Evolutionary conservation across 2,797 vertebrate species (phyloP).

Genomic region (Ptychadena robeensis): DNA sequence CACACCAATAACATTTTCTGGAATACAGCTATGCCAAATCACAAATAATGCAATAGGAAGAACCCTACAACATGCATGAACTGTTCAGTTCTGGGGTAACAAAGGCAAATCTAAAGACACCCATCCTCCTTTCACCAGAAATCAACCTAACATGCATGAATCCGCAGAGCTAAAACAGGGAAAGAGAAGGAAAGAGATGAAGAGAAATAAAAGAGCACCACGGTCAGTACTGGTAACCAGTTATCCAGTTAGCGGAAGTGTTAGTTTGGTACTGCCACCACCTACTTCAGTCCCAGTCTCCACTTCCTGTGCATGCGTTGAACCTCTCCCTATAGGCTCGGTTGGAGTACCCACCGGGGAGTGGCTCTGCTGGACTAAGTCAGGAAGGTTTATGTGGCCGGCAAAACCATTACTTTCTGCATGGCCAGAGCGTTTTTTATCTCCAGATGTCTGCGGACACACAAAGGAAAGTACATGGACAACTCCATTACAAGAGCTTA

Average conservation of each 20-base stretch:
- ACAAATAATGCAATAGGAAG: background rate
- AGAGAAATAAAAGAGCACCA: constrained; percentile 13
- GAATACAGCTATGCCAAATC: background rate
- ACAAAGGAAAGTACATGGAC: constrained; percentile 69
- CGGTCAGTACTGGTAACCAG: constrained; percentile 16
- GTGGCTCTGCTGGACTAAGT: constrained; percentile 94
- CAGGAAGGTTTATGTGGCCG: constrained; percentile 92
- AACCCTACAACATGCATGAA: background rate
- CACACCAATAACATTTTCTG: background rate
- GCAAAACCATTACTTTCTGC: constrained; percentile 91
- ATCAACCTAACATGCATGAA: background rate
- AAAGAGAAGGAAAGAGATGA: background rate
- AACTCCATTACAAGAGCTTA: constrained; percentile 15
- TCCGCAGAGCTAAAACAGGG: background rate
- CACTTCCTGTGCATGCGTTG: constrained; percentile 86
- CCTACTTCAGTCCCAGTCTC: constrained; percentile 89
- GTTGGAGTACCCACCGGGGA: constrained; percentile 88
- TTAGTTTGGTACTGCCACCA: constrained; percentile 63
- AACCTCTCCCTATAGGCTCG: constrained; percentile 82
- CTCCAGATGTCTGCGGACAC: constrained; percentile 85
- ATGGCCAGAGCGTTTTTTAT: constrained; percentile 88
- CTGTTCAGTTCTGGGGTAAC: background rate
- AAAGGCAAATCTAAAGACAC: background rate
- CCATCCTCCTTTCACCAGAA: background rate
- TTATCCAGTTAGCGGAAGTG: constrained; percentile 57